These are phyloP conservation scores for Trialeurodes vaporariorum DNA, from an alignment of 1,140 invertebrate genomes.

Conservation along the genomic window DNA sequence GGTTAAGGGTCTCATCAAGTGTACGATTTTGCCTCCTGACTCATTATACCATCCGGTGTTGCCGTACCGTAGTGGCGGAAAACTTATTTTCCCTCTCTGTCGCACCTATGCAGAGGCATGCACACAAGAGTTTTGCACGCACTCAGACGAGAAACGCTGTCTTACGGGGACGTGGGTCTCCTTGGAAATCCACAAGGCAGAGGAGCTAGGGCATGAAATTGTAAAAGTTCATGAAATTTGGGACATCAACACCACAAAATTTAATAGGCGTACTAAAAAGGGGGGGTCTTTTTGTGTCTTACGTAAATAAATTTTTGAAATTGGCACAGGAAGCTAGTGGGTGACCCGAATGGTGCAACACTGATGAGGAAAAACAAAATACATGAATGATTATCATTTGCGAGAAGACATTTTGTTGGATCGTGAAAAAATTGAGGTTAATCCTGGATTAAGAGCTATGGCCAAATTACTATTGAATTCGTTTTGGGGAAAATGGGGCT, in stretches of 20 bases:
- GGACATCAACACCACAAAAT: slow-evolving; percentile 26
- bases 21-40: slow-evolving; percentile 27
- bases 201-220: slow-evolving; percentile 31
- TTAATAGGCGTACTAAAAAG: slow-evolving; percentile 5
- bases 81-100: slow-evolving; percentile 30
- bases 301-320: too few species aligned
- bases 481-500: too few species aligned
- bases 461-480: too few species aligned
- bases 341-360: too few species aligned
- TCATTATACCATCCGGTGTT: slow-evolving; percentile 30
- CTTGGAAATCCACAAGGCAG: slow-evolving; percentile 32
- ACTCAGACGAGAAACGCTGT: slow-evolving; percentile 26
- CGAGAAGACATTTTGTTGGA: too few species aligned
- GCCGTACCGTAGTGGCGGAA: slow-evolving; percentile 23
- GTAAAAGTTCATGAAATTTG: slow-evolving; percentile 32
- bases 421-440: too few species aligned
- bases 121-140: slow-evolving; percentile 18
- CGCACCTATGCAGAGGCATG: slow-evolving; percentile 21
- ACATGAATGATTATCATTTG: too few species aligned
- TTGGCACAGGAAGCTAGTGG: too few species aligned
- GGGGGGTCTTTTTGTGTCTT: too few species aligned
- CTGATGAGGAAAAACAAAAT: too few species aligned
- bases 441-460: too few species aligned
- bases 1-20: slow-evolving; percentile 25
- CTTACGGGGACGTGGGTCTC: slow-evolving; percentile 33